Base-by-base conservation (phyloP, 2,113 vertebrate species). In the Nanorana parkeri region DNA sequence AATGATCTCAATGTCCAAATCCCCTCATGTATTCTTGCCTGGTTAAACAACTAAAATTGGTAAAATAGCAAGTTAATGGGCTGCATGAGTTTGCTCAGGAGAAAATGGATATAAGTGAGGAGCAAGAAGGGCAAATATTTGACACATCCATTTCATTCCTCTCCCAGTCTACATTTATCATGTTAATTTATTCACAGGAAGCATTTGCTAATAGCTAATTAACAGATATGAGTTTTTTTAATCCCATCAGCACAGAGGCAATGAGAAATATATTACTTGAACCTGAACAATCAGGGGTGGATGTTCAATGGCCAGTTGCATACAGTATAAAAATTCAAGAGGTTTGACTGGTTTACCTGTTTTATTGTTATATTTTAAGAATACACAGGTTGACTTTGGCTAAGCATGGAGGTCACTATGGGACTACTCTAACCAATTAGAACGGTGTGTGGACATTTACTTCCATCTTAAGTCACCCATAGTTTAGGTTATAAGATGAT, bases 161-260 rank as follows among this genome's bases (percentile, higher is more conserved):
- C 6, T 81, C 60, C 23, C n/a, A 29, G 51, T 76, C 72, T 61
- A 54, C 28, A 82, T 82, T 60, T 67, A 58, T 82, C 80, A 83
- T 83, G 80, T 83, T 83, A 83, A 83, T 83, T 83, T 83, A 83
- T 76, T 75, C 80, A 83, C 71, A 83, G 80, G 80, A 72, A 83
- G 63, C 55, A 60, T 56, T 75, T 83, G 80, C 61, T 74, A 83
- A 83, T 76, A 83, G 80, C 80, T 83, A 83, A 83, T 83, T 83
- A 83, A 83, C 71, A 83, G 80, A 83, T 76, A 83, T 83, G 63
- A 83, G 71, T 83, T 63, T 63, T n/a, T 76, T 83, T 76, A 83
- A 83, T 83, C 80, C 71, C 71, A 76, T 83, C 80, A 83, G 80
- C 41, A 28, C 64, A 52, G 51, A 76, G 73, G 72, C 28, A 68